Conservation (phyloP, 2,888 invertebrate species). For the Nomada goodeniana region DNA sequence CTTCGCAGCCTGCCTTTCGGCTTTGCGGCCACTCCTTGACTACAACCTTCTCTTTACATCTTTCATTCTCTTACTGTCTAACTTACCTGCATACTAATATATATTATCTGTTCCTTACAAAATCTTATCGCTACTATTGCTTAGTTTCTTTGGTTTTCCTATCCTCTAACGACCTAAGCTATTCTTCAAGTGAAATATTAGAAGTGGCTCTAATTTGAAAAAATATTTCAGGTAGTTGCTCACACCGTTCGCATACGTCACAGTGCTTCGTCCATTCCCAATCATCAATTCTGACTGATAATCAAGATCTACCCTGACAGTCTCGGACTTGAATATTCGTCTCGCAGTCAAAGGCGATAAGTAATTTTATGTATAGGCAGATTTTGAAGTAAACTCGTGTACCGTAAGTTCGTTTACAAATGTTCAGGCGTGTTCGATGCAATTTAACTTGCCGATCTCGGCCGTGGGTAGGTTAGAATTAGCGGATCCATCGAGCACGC, state of each 20-base stretch:
- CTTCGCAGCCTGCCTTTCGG: too few relatives aligned
- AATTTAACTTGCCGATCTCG: slow-evolving; percentile 48
- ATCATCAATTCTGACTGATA: background rate
- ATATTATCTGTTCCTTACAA: too few relatives aligned
- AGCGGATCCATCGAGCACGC: slow-evolving; percentile 56
- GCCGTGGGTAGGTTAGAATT: slow-evolving; percentile 47
- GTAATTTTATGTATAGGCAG: background rate
- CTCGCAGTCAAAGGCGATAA: too few relatives aligned
- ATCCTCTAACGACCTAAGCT: background rate
- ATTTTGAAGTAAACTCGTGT: slow-evolving; percentile 15
- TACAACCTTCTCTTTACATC: too few relatives aligned
- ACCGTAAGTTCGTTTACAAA: slow-evolving; percentile 38
- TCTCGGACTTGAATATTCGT: background rate
- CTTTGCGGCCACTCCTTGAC: too few relatives aligned
- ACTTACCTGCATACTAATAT: too few relatives aligned
- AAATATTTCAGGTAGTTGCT: background rate
- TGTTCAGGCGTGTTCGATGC: slow-evolving; percentile 23
- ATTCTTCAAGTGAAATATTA: slow-evolving; percentile 1
- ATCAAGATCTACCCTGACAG: background rate
- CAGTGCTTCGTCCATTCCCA: background rate
- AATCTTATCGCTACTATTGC: too few relatives aligned
- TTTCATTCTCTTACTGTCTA: too few relatives aligned
- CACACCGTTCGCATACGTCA: too few relatives aligned
- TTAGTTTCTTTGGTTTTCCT: too few relatives aligned
- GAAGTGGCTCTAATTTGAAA: background rate